Percentiles rank a stretch among this genome's conserved stretches.
Evolutionary conservation across 2,113 vertebrate genomes (phyloP).

Genomic region (Ammospiza caudacuta): DNA sequence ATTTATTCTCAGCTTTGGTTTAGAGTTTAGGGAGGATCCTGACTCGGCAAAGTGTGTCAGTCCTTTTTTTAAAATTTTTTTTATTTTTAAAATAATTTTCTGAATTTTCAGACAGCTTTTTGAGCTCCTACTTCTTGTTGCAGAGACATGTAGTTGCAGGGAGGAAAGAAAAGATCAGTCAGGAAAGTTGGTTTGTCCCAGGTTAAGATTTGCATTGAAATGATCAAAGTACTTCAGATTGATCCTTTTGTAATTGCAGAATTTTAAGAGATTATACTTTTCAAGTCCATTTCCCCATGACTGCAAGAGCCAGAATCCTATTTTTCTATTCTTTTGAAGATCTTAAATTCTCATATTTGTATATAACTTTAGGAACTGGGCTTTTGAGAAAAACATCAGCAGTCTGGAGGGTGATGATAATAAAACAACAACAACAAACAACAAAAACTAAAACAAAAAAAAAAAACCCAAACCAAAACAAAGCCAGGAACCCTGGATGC

Average conservation of each 20-base stretch:
- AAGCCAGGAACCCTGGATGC: rapidly evolving
- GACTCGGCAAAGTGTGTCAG: neutral
- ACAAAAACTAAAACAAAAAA: neutral
- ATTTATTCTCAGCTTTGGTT: neutral
- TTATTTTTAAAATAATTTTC: too few relatives aligned
- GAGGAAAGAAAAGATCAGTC: neutral
- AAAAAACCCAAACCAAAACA: neutral
- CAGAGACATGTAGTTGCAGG: neutral
- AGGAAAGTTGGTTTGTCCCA: neutral
- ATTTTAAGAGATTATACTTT: neutral
- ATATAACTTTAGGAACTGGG: neutral
- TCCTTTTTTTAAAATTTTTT: neutral
- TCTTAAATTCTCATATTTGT: neutral
- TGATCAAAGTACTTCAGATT: neutral
- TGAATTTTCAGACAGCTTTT: neutral
- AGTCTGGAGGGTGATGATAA: neutral
- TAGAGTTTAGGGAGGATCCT: neutral
- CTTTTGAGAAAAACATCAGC: neutral
- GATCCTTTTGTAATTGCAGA: neutral
- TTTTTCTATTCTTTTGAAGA: neutral
- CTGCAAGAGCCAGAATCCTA: neutral
- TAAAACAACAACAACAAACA: neutral
- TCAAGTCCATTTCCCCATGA: neutral
- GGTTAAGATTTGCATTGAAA: neutral
- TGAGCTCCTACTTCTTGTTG: neutral